phyloP scores from a whole-genome alignment of 2,113 vertebrate genomes.

The Tringa solitaria region DNA sequence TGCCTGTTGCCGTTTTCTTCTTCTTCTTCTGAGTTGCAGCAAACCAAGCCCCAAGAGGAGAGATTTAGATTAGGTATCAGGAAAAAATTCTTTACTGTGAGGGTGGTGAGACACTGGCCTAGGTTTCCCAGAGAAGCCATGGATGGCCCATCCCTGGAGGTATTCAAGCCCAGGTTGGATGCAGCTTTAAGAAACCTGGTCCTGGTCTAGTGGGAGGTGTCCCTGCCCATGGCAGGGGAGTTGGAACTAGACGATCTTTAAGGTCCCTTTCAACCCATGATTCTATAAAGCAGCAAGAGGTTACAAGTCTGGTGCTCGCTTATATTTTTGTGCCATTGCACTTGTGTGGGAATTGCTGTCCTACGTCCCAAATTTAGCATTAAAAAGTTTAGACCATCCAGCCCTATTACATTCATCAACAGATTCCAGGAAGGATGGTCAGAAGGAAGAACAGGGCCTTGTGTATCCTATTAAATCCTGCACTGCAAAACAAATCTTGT shows the following conservation, averaged over 20 bases:
- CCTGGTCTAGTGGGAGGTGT: background rate
- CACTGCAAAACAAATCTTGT: background rate
- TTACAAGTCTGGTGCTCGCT: background rate
- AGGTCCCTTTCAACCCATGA: background rate
- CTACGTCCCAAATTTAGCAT: background rate
- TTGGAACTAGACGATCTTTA: background rate
- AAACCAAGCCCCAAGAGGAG: background rate
- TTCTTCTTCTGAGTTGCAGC: background rate
- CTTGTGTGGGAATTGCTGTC: background rate
- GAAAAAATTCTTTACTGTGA: too few relatives aligned
- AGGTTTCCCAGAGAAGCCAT: too few relatives aligned
- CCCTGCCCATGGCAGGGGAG: background rate
- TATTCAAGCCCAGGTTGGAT: background rate
- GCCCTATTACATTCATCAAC: background rate
- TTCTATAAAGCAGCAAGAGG: background rate
- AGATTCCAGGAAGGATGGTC: background rate
- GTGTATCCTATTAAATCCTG: background rate
- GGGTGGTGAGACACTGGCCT: too few relatives aligned
- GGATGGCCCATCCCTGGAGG: background rate
- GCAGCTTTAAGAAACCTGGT: background rate
- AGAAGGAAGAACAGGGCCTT: background rate
- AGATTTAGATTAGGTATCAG: too few relatives aligned
- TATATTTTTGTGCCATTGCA: background rate
- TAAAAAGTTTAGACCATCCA: background rate
- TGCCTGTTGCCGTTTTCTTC: background rate